Base-by-base conservation (phyloP, 2,888 invertebrate species). In the Microplitis deprimator region DNA sequence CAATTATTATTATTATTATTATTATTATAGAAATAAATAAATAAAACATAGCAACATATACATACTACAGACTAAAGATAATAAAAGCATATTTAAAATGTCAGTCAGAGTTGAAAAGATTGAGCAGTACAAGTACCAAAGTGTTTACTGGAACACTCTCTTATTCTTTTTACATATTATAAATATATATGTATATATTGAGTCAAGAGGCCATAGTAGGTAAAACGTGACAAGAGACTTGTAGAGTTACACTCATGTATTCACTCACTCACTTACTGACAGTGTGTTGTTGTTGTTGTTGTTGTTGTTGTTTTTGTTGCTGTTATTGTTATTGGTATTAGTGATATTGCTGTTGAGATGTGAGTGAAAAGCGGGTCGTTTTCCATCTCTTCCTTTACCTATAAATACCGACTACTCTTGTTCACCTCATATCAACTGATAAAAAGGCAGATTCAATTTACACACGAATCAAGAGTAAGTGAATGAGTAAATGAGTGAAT, bases 351-450 rank as follows among this genome's bases (percentile, higher is more conserved):
- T 38, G 17, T 2, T 62, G 59, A 59, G 67, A 73, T 73, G 73
- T 29, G 71, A 71, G 76, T 71, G 72, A 76, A 71, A 76, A 68
- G 76, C 72, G 13, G 59, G 60, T 67, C 65, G 64, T 29, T 72
- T 62, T 7, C 38, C 41, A 6, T 75, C 75, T 75, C 64, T 70
- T 70, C n/a, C 40, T 17, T 38, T 71, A 7, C 41, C 29, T 0
- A 29, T 29, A 29, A 29, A 29, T 29, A 68, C 59, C 38, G 17
- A 4, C 29, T 64, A 64, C 40, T 76, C 61, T 72, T 16, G 41
- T 62, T 7, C 40, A 60, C 29, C 29, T 65, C 71, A 38, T 29
- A 67, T 60, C 76, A 71, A 76, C 69, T 38, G 60, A 60, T 69
- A 70, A 39, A 72, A 39, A 72, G 41, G 17, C 40, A 40, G 72